phyloP scores from a whole-genome alignment of 2,113 vertebrate genomes.

The Atrichornis clamosus region DNA sequence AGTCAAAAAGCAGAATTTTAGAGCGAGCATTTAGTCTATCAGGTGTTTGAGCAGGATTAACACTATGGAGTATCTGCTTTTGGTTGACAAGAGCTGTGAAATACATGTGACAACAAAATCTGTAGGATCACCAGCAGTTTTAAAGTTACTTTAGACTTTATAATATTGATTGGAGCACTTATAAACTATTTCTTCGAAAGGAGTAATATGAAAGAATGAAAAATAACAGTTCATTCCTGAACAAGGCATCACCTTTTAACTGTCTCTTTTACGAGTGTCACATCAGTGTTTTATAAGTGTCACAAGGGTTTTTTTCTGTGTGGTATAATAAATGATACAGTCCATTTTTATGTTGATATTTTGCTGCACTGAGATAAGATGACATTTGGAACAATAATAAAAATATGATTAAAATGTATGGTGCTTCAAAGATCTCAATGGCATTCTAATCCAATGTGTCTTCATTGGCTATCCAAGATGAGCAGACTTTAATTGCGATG shows the following conservation, averaged over 20 bases:
- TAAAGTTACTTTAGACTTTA: neutral
- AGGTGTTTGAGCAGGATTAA: conserved; percentile 2
- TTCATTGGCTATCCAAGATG: neutral
- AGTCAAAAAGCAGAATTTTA: conserved; percentile 37
- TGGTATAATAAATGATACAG: neutral
- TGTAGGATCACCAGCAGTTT: neutral
- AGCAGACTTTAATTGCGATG: neutral
- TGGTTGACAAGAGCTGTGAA: neutral
- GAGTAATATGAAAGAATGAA: neutral
- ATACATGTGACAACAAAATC: neutral
- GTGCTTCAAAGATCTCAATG: neutral
- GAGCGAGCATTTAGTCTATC: conserved; percentile 13
- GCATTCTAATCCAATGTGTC: neutral
- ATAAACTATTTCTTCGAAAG: neutral
- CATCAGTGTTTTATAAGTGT: neutral
- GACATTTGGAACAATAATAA: neutral
- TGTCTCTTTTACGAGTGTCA: neutral
- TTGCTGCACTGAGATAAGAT: neutral
- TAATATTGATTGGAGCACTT: neutral
- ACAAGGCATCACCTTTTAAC: neutral
- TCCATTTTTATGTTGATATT: neutral
- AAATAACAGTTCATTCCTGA: neutral
- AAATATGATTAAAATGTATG: neutral
- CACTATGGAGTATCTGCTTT: neutral
- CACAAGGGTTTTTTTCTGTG: no score